Conservation (phyloP, 2,113 vertebrate genomes). For the Cairina moschata region DNA sequence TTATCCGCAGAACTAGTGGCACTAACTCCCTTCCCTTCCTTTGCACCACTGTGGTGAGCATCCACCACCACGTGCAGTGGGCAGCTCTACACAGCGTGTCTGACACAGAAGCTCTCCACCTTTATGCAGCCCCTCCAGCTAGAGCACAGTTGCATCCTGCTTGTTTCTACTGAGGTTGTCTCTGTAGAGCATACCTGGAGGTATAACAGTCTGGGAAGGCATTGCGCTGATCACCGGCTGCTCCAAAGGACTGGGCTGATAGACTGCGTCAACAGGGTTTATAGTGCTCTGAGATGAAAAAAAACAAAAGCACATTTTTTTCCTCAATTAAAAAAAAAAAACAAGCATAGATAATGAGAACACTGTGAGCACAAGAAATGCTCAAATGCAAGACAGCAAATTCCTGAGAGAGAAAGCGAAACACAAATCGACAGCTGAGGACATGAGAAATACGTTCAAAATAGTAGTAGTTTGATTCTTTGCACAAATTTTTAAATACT, state of each 20-base stretch:
- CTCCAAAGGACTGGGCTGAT: conserved; percentile 90
- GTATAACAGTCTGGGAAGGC: conserved; percentile 93
- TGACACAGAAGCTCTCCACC: not conserved
- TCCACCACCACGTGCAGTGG: rapidly evolving
- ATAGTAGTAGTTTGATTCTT: not conserved
- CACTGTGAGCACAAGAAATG: conserved; percentile 24
- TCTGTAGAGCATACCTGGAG: conserved; percentile 82
- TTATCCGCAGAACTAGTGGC: not conserved
- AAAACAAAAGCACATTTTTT: conserved; percentile 12
- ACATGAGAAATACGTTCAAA: conserved; percentile 13
- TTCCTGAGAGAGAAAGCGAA: conserved; percentile 51
- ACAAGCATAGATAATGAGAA: not conserved
- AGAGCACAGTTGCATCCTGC: rapidly evolving
- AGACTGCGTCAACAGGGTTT: conserved; percentile 97
- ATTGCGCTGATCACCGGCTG: conserved; percentile 86
- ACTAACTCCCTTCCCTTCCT: rapidly evolving
- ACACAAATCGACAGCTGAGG: conserved; percentile 49
- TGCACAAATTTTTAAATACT: not conserved
- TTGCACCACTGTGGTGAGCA: not conserved
- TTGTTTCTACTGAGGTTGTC: not conserved
- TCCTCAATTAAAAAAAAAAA: not conserved
- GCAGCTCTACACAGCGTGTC: rapidly evolving
- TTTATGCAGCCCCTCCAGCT: not conserved
- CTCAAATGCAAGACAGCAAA: conserved; percentile 17
- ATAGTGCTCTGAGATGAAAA: conserved; percentile 91